Evolutionary conservation across 92 coral and sea anemone species (phyloP), one percentile per base, ranked within the genome.

Genomic region (Meandrina meandrites): DNA sequence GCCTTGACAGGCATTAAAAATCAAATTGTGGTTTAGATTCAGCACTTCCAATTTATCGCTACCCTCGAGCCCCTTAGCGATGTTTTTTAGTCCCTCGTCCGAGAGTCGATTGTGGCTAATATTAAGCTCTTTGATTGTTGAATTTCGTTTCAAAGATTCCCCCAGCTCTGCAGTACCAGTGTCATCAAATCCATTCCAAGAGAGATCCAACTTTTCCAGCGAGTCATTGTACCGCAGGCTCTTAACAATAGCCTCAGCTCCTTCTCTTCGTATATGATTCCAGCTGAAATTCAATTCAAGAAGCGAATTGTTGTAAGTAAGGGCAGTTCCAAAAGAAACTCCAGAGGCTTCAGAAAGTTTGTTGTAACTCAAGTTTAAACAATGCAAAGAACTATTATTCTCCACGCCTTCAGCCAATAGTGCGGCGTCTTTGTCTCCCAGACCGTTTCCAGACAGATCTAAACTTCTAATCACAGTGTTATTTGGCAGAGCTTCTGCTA

Each of bases 171-270:
- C 88, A 18, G 98, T 94, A 51, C 96, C 98, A 32, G 8, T 81
- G 48, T 94, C 95, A 78, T 94, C 98, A 80, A 94, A 94, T 40
- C 97, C 96, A 64, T 94, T 96, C 94, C 96, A 95, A 21, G 98
- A 94, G 53, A 94, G 82, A 66, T 96, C 91, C 76, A 96, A 60
- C 77, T 84, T 88, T 75, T 91, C 96, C 72, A 96, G 82, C 0
- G 90, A 88, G 66, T 91, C 93, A 42, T 95, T 96, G 47, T 88
- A 89, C 13, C 96, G 94, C 45, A 94, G 89, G 80, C 98, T 88
- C 35, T 87, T 84, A 42, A 89, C 81, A 53, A 94, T 85, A 8
- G 94, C 92, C 8, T 80, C 88, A 19, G 95, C 93, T n/a, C 98
- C 98, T 22, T 79, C 82, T 32, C 95, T 87, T 24, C 98, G 79